Conservation (phyloP, 2,797 vertebrate genomes). For the Benthosema pterotum region DNA sequence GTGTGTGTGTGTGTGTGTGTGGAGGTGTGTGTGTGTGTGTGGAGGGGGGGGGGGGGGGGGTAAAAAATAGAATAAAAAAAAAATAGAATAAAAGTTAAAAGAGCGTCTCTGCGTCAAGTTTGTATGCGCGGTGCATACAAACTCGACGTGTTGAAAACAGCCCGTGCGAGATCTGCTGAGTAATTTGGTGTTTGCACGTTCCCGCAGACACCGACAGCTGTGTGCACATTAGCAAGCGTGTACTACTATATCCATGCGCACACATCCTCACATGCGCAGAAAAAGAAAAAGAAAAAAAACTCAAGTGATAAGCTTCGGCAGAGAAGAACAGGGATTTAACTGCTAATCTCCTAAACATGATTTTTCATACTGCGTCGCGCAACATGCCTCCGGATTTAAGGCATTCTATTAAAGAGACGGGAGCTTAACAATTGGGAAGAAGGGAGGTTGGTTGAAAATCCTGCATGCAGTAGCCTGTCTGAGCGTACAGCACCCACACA, state of each 20-base stretch:
- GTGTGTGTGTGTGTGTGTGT: too few species aligned
- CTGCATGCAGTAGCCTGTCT: slow-evolving; percentile 52
- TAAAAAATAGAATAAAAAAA: slow-evolving; percentile 25
- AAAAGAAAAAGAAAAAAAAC: slow-evolving; percentile 40
- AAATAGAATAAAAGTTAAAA: slow-evolving; percentile 29
- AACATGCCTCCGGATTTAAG: slow-evolving; percentile 80
- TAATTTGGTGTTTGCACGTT: slow-evolving; percentile 59
- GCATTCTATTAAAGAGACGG: slow-evolving; percentile 78
- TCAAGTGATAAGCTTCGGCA: slow-evolving; percentile 73
- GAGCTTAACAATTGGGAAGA: slow-evolving; percentile 72
- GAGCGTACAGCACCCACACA: slow-evolving; percentile 19
- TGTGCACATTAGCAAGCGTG: too few species aligned
- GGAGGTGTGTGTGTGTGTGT: slow-evolving; percentile 2
- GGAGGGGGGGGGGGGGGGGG: slow-evolving; percentile 23
- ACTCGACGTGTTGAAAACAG: slow-evolving; percentile 47
- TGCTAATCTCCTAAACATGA: slow-evolving; percentile 81
- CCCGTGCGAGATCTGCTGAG: slow-evolving; percentile 64
- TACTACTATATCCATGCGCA: slow-evolving; percentile 5
- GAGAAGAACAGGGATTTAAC: slow-evolving; percentile 59
- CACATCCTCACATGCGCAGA: slow-evolving; percentile 34
- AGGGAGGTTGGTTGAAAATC: slow-evolving; percentile 49
- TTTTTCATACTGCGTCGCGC: slow-evolving; percentile 78
- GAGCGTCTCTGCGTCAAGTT: slow-evolving; percentile 44
- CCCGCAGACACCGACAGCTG: slow-evolving; percentile 41
- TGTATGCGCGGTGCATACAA: too few species aligned